Percentiles rank a stretch among this genome's conserved stretches.
phyloP scores from a whole-genome alignment of 2,113 vertebrate species.

The Phrynocephalus versicolor region DNA sequence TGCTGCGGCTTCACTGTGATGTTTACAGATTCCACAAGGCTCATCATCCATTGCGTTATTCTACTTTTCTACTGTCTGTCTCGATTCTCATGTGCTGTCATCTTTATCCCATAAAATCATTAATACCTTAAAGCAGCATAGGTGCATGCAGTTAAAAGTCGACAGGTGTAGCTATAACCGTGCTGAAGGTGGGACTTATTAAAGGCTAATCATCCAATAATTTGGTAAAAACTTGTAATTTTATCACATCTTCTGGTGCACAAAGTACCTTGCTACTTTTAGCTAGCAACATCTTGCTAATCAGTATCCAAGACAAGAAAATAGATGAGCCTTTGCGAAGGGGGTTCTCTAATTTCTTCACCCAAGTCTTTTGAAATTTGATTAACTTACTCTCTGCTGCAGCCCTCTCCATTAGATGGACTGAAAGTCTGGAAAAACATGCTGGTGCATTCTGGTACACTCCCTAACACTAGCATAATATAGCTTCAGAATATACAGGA shows the following conservation, averaged over 20 bases:
- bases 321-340: not conserved
- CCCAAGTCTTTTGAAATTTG: not conserved
- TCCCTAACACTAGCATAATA: not conserved
- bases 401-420: not conserved
- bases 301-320: not conserved
- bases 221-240: not conserved
- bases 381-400: not conserved
- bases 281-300: not conserved
- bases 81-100: constrained; percentile 28
- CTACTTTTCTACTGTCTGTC: constrained; percentile 22
- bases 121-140: constrained; percentile 36
- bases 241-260: not conserved
- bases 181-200: constrained; percentile 28
- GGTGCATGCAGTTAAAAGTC: constrained; percentile 21
- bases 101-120: constrained; percentile 53
- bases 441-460: not conserved
- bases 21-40: constrained; percentile 4
- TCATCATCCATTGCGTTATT: constrained; percentile 19
- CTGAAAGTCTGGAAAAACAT: not conserved
- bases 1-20: too few relatives aligned
- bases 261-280: not conserved
- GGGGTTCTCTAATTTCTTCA: not conserved
- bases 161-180: constrained; percentile 31
- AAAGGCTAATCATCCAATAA: not conserved
- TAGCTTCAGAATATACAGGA: not conserved